A percentile compares a stretch with the other conserved stretches of the same genome.
Evolutionary conservation across 2,113 vertebrate species (phyloP).

Genomic region (Microcebus murinus): DNA sequence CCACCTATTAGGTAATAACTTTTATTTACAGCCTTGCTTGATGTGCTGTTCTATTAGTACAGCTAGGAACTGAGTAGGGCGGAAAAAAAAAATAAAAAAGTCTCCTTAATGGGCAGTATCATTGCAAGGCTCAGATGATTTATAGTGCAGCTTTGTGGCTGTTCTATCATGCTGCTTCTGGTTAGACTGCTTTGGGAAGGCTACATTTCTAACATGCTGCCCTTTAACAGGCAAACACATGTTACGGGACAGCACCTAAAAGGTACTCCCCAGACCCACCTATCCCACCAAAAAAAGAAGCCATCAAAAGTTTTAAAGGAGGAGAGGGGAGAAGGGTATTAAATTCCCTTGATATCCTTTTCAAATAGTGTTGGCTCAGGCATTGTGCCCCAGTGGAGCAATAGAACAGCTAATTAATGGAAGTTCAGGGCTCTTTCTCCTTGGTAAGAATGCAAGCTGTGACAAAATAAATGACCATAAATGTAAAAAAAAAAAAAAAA

Average conservation of each 20-base stretch:
- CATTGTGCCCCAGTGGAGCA: slow-evolving; percentile 58
- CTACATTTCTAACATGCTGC: slow-evolving; percentile 69
- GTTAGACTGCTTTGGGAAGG: slow-evolving; percentile 67
- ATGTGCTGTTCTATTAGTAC: slow-evolving; percentile 85
- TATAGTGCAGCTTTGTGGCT: slow-evolving; percentile 71
- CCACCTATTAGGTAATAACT: slow-evolving; percentile 89
- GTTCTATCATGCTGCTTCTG: slow-evolving; percentile 61
- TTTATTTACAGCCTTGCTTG: slow-evolving; percentile 89
- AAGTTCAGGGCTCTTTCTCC: slow-evolving; percentile 59
- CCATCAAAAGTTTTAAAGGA: slow-evolving; percentile 46
- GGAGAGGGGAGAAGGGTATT: not conserved
- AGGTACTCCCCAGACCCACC: not conserved
- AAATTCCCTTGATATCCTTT: slow-evolving; percentile 56
- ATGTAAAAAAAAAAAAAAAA: not conserved
- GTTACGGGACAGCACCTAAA: slow-evolving; percentile 61
- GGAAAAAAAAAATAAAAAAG: slow-evolving; percentile 52
- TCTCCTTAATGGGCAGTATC: slow-evolving; percentile 83
- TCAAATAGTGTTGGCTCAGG: slow-evolving; percentile 56
- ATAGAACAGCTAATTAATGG: slow-evolving; percentile 69
- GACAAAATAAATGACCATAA: slow-evolving; percentile 61
- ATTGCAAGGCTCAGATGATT: slow-evolving; percentile 80
- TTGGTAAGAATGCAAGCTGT: slow-evolving; percentile 50
- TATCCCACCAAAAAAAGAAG: not conserved
- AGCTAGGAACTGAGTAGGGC: slow-evolving; percentile 79
- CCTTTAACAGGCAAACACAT: slow-evolving; percentile 72